These are phyloP conservation scores for Ophion slaviceki DNA, from an alignment of 2,888 invertebrate genomes.

Conservation along the genomic window DNA sequence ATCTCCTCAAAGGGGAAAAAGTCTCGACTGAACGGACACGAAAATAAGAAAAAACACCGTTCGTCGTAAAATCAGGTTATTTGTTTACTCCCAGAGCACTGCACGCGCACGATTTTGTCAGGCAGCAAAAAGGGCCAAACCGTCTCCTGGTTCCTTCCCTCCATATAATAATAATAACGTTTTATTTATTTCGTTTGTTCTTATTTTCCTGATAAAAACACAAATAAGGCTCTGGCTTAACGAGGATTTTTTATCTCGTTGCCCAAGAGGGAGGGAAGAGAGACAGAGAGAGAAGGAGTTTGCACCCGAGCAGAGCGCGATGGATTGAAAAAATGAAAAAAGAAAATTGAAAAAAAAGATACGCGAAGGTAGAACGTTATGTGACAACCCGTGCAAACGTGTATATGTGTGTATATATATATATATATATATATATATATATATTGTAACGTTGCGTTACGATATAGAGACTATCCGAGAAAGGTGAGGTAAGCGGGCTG, in stretches of 20 bases:
- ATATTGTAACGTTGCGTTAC: no score
- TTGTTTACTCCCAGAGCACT: not conserved
- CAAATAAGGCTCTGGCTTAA: constrained; percentile 61
- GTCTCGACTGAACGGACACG: no score
- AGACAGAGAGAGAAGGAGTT: constrained; percentile 4
- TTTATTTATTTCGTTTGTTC: constrained; percentile 21
- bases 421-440: not conserved
- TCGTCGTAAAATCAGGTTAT: not conserved
- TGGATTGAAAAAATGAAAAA: constrained; percentile 35
- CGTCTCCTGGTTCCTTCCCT: not conserved
- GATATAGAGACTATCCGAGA: no score
- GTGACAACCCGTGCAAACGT: constrained; percentile 10
- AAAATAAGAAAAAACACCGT: not conserved
- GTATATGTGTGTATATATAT: not conserved
- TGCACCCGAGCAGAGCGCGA: constrained; percentile 36
- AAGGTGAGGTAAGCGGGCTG: no score
- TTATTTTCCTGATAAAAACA: constrained; percentile 46
- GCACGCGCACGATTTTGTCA: not conserved
- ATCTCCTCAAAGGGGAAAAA: no score
- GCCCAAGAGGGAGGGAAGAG: constrained; percentile 20
- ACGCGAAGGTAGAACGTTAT: constrained; percentile 38
- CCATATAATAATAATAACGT: not conserved
- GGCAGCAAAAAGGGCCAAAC: not conserved
- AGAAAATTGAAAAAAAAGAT: constrained; percentile 27
- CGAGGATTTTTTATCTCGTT: constrained; percentile 64